A percentile compares a stretch with the other conserved stretches of the same genome.
Evolutionary conservation across 2,797 vertebrate genomes (phyloP).

Genomic region (Ctenosaura bakeri): DNA sequence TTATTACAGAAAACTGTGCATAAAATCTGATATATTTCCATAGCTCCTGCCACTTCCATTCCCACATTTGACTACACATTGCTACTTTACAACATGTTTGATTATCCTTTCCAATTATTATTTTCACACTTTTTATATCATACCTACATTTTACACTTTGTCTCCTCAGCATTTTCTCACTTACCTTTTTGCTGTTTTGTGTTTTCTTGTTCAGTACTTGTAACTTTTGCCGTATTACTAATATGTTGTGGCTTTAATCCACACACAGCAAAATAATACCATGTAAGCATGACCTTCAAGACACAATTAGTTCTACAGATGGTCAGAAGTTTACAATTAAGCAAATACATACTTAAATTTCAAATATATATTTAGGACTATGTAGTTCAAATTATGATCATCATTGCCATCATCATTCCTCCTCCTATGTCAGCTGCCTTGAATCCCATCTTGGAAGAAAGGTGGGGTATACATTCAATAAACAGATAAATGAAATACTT

Average conservation of each 20-base stretch:
- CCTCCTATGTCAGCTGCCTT: neutral
- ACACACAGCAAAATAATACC: slow-evolving; percentile 24
- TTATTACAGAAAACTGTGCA: neutral
- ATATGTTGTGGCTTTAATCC: slow-evolving; percentile 17
- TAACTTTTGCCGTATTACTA: neutral
- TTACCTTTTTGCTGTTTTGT: slow-evolving; percentile 38
- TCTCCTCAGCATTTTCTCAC: slow-evolving; percentile 50
- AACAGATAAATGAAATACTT: too few relatives aligned
- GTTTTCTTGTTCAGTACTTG: neutral
- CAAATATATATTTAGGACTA: neutral
- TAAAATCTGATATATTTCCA: slow-evolving; percentile 46
- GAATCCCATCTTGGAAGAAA: too few relatives aligned
- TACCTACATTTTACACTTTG: slow-evolving; percentile 43
- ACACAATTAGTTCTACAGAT: neutral
- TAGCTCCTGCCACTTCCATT: slow-evolving; percentile 39
- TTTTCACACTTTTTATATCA: slow-evolving; percentile 56
- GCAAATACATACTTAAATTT: neutral
- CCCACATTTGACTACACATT: slow-evolving; percentile 31
- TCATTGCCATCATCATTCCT: too few relatives aligned
- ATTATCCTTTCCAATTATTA: slow-evolving; percentile 58
- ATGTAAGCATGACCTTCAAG: slow-evolving; percentile 30
- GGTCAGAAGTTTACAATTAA: slow-evolving; percentile 29
- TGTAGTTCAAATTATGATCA: neutral
- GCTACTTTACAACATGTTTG: slow-evolving; percentile 21
- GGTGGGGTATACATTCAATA: too few relatives aligned